phyloP scores from a whole-genome alignment of 1,140 invertebrate species.

The Listronotus oregonensis region DNA sequence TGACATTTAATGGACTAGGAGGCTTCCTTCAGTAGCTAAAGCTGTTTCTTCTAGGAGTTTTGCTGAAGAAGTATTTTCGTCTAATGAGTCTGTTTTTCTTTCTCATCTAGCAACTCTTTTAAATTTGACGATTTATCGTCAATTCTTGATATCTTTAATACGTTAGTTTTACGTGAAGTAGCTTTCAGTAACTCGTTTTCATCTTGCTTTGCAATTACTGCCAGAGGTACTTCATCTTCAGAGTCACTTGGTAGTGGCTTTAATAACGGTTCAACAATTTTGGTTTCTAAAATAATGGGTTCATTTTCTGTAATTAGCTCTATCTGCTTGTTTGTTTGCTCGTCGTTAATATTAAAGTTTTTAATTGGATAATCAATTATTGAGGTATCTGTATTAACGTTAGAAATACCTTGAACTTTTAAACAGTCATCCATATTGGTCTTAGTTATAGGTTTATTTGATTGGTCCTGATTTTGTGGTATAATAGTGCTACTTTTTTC shows the following conservation, averaged over 20 bases:
- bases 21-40: not conserved
- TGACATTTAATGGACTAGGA: not conserved
- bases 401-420: constrained; percentile 13
- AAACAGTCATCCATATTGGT: constrained; percentile 25
- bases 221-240: constrained; percentile 52
- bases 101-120: not conserved
- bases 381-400: not conserved
- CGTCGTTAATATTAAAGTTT: not conserved
- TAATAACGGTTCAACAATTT: constrained; percentile 8
- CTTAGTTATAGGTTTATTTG: constrained; percentile 4
- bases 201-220: constrained; percentile 25
- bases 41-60: too few relatives aligned
- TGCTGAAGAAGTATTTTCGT: too few relatives aligned
- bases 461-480: too few relatives aligned
- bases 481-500: too few relatives aligned
- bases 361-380: not conserved
- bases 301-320: constrained; percentile 25
- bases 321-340: not conserved
- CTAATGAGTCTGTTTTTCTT: not conserved
- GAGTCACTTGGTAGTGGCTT: constrained; percentile 41
- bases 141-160: not conserved
- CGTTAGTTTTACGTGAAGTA: not conserved
- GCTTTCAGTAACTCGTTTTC: too few relatives aligned
- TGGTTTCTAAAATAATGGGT: constrained; percentile 35
- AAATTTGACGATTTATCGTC: not conserved